These are phyloP conservation scores for Nycticorax nycticorax DNA, from an alignment of 2,113 vertebrate genomes.

Conservation along the genomic window DNA sequence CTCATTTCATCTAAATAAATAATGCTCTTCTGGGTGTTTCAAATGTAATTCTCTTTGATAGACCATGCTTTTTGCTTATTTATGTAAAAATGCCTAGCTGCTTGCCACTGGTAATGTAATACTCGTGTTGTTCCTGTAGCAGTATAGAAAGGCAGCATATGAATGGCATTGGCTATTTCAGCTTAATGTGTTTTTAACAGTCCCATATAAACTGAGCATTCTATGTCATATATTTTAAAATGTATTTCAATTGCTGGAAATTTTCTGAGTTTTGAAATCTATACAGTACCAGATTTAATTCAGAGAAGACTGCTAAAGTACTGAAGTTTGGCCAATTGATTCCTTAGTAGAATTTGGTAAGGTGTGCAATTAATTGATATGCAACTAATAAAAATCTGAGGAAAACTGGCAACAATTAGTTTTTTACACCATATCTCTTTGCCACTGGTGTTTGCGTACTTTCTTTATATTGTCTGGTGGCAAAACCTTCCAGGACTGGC, in stretches of 20 bases:
- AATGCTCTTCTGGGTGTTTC: neutral
- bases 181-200: neutral
- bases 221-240: neutral
- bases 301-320: neutral
- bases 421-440: neutral
- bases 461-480: neutral
- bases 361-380: neutral
- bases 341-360: neutral
- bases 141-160: neutral
- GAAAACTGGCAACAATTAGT: neutral
- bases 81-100: neutral
- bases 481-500: neutral
- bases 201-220: neutral
- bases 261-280: neutral
- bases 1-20: neutral
- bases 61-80: neutral
- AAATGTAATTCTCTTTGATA: neutral
- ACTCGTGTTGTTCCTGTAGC: neutral
- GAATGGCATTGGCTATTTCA: neutral
- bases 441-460: neutral
- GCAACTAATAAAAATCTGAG: neutral
- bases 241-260: neutral
- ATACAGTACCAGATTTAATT: neutral
- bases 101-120: neutral
- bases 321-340: neutral